Percentiles rank a stretch among this genome's conserved stretches.
Evolutionary conservation across 2,113 vertebrate genomes (phyloP).

Genomic region (Limnothrissa miodon): DNA sequence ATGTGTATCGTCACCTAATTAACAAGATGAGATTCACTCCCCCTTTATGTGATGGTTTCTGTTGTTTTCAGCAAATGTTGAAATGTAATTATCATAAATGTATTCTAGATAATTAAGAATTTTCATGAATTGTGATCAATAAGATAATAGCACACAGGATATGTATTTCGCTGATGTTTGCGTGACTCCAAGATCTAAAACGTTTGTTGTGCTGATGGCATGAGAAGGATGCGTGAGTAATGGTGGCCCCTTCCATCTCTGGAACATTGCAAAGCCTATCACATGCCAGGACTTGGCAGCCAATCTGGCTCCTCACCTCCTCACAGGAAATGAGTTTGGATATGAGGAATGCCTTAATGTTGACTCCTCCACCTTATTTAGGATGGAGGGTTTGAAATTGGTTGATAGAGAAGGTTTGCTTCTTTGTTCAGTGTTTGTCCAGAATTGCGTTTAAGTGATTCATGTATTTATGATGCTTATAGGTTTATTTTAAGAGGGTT

Average conservation of each 20-base stretch:
- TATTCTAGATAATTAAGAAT: not conserved
- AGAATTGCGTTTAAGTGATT: not conserved
- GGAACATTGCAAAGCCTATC: not conserved
- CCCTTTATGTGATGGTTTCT: not conserved
- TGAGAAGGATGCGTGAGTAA: not conserved
- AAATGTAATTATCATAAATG: not conserved
- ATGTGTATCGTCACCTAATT: not conserved
- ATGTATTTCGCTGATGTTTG: not conserved
- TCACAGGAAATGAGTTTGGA: slow-evolving; percentile 68
- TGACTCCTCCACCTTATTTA: slow-evolving; percentile 29
- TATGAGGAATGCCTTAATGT: slow-evolving; percentile 65
- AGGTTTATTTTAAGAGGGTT: not conserved
- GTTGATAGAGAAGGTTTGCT: not conserved
- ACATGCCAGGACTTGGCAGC: not conserved
- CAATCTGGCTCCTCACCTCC: not conserved
- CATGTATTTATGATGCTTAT: not conserved
- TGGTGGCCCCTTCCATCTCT: not conserved
- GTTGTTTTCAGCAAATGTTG: not conserved
- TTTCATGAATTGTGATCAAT: not conserved
- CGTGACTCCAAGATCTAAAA: not conserved
- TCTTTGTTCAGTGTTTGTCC: not conserved
- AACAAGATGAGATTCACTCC: not conserved
- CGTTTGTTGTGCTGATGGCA: not conserved
- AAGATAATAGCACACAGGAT: not conserved
- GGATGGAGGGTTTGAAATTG: not conserved